phyloP scores from a whole-genome alignment of 2,888 invertebrate species.

The Sturmia bella region DNA sequence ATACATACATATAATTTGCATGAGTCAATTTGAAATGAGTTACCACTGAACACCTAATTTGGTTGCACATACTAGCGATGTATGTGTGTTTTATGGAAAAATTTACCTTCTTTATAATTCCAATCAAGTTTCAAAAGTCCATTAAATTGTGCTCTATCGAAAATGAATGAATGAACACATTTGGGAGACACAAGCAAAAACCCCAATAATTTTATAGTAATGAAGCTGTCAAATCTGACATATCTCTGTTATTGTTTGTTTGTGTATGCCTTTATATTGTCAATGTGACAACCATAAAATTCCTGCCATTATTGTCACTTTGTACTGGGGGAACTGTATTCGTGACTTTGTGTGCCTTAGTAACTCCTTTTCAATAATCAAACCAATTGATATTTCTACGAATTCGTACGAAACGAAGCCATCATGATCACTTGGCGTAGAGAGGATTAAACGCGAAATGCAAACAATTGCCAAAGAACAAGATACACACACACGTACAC shows the following conservation, averaged over 20 bases:
- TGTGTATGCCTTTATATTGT: constrained; percentile 31
- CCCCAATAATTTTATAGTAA: constrained; percentile 47
- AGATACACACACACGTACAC: background rate
- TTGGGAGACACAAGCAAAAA: constrained; percentile 7
- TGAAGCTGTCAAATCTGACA: constrained; percentile 69
- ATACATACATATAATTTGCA: constrained; percentile 58
- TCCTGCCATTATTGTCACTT: constrained; percentile 42
- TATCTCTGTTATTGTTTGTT: constrained; percentile 51
- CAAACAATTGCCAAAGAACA: constrained; percentile 9
- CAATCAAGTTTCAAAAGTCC: constrained; percentile 20
- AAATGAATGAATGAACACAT: constrained; percentile 19
- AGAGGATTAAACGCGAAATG: constrained; percentile 43
- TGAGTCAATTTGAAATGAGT: constrained; percentile 62
- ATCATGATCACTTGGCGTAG: constrained; percentile 51
- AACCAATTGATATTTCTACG: constrained; percentile 66
- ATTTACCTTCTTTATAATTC: constrained; percentile 1
- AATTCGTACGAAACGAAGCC: constrained; percentile 62
- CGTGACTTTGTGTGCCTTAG: background rate
- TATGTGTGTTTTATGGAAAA: background rate
- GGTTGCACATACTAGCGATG: constrained; percentile 72
- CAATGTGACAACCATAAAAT: constrained; percentile 66
- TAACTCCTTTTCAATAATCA: constrained; percentile 55
- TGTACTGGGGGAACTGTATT: background rate
- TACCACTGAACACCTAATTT: constrained; percentile 72
- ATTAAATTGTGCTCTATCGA: constrained; percentile 32